phyloP scores from a whole-genome alignment of 2,797 vertebrate species.

The Characodon lateralis region DNA sequence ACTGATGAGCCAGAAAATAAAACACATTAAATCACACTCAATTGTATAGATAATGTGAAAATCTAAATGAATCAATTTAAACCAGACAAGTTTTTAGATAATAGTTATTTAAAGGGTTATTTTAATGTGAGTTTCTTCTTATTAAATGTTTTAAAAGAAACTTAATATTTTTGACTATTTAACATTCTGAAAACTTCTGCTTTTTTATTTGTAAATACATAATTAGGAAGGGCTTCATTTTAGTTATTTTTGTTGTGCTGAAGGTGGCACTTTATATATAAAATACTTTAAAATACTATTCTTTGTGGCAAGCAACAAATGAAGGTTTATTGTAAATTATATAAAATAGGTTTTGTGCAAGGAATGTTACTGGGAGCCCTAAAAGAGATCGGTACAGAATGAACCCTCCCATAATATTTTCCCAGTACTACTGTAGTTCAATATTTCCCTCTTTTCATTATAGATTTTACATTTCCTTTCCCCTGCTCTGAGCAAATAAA shows the following conservation, averaged over 20 bases:
- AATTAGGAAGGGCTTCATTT: background rate
- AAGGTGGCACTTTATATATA: background rate
- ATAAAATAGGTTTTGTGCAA: background rate
- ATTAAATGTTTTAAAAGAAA: background rate
- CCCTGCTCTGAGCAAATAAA: constrained; percentile 15
- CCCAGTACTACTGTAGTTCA: background rate
- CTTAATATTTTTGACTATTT: background rate
- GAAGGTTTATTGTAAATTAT: background rate
- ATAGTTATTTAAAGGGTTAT: background rate
- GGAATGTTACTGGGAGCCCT: background rate
- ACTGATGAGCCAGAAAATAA: background rate
- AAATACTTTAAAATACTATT: background rate
- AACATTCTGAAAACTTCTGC: background rate
- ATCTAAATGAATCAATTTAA: background rate
- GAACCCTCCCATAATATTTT: background rate
- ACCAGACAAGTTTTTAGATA: background rate
- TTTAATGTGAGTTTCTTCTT: background rate
- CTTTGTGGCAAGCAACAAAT: background rate
- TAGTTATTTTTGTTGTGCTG: background rate
- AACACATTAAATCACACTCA: background rate
- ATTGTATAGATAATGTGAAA: background rate
- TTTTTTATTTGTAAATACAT: background rate
- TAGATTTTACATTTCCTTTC: background rate
- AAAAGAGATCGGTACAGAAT: background rate
- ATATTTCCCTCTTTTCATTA: background rate